Evolutionary conservation across 1,140 invertebrate species (phyloP).

Genomic region (Bombus pascuorum): DNA sequence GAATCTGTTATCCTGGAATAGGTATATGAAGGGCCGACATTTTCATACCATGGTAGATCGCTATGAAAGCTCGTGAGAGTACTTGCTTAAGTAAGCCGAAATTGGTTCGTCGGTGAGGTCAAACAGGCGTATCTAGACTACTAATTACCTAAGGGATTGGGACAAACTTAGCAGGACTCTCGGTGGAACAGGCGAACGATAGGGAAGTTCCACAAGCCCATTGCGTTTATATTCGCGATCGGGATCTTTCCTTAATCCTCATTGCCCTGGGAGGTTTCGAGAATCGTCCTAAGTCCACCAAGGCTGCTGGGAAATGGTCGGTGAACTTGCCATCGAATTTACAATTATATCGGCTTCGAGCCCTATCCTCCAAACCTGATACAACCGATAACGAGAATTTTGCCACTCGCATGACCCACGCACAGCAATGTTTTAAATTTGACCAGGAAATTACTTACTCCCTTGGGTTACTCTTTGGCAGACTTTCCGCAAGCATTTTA

Average conservation of each 20-base stretch:
- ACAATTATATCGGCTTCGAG: slow-evolving; percentile 52
- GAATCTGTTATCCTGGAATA: not conserved
- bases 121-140: slow-evolving; percentile 56
- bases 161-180: slow-evolving; percentile 51
- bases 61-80: not conserved
- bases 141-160: slow-evolving; percentile 63
- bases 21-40: not conserved
- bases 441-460: not conserved
- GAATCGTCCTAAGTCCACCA: slow-evolving; percentile 62
- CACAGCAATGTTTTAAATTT: not conserved
- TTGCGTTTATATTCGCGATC: slow-evolving; percentile 66
- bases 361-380: no score
- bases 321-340: slow-evolving; percentile 57
- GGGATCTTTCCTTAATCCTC: slow-evolving; percentile 65
- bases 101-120: slow-evolving; percentile 32
- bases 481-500: slow-evolving; percentile 4
- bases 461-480: not conserved
- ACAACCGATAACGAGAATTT: not conserved
- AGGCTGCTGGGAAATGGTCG: slow-evolving; percentile 19
- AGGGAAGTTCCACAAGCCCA: slow-evolving; percentile 48
- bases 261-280: slow-evolving; percentile 59
- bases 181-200: slow-evolving; percentile 52
- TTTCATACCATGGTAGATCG: not conserved
- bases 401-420: not conserved
- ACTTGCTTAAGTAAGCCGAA: slow-evolving; percentile 32